Evolutionary conservation across 2,888 invertebrate species (phyloP).

Genomic region (Epinotia demarniana): DNA sequence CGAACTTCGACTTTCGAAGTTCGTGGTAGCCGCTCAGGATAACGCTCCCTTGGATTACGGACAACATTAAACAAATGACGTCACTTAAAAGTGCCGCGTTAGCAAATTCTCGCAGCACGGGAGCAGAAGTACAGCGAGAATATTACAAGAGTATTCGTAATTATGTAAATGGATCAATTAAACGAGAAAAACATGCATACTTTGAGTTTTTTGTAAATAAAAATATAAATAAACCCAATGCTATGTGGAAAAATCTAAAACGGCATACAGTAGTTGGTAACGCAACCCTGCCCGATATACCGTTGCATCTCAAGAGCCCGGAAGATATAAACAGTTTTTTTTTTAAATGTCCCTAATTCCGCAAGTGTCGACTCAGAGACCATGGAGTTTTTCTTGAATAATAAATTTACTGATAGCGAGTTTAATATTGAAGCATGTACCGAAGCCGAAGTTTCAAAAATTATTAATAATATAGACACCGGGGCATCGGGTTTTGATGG

Average conservation of each 20-base stretch:
- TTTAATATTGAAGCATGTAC: not conserved
- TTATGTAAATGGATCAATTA: too few relatives aligned
- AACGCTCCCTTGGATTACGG: slow-evolving; percentile 9
- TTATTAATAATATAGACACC: slow-evolving; percentile 8
- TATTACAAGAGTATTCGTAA: slow-evolving; percentile 14
- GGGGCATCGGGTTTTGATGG: slow-evolving; percentile 16
- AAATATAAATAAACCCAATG: not conserved
- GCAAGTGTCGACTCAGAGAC: slow-evolving; percentile 1
- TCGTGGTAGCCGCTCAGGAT: too few relatives aligned
- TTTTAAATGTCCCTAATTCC: not conserved
- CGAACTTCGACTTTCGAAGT: too few relatives aligned
- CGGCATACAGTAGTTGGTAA: not conserved
- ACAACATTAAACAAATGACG: slow-evolving; percentile 12
- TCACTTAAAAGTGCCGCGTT: not conserved
- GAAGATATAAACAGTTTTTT: slow-evolving; percentile 15
- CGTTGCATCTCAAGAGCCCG: slow-evolving; percentile 3
- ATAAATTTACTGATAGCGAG: slow-evolving; percentile 2
- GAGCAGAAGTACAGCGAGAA: too few relatives aligned
- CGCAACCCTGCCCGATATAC: not conserved
- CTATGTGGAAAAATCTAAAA: slow-evolving; percentile 17
- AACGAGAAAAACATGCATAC: too few relatives aligned
- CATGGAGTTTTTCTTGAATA: not conserved
- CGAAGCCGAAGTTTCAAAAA: not conserved
- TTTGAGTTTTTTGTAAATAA: too few relatives aligned
- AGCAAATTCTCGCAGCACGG: not conserved